A percentile compares a stretch with the other conserved stretches of the same genome.
Evolutionary conservation across 2,797 vertebrate genomes (phyloP).

Genomic region (Acomys russatus): DNA sequence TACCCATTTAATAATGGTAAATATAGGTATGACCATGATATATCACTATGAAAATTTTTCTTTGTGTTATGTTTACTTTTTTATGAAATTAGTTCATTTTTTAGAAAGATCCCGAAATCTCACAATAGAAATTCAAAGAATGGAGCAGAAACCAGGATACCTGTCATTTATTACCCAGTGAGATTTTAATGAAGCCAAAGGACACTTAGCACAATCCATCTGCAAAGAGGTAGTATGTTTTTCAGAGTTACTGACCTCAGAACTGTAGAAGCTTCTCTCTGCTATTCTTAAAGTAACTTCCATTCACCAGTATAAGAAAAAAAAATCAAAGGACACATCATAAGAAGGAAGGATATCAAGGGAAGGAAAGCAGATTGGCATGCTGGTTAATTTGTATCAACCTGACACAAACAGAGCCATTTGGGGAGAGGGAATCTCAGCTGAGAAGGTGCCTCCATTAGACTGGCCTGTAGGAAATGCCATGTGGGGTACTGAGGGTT

Average conservation of each 20-base stretch:
- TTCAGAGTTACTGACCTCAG: neutral
- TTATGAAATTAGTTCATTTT: conserved; percentile 17
- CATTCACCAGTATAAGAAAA: neutral
- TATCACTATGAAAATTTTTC: neutral
- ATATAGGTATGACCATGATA: neutral
- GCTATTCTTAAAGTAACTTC: neutral
- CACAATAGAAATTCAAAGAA: neutral
- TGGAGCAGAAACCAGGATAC: neutral
- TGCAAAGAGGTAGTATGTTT: neutral
- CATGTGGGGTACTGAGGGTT: no score
- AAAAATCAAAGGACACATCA: neutral
- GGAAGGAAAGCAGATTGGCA: neutral
- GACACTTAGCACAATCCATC: neutral
- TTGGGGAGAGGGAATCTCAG: neutral
- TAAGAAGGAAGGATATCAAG: neutral
- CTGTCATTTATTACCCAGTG: neutral
- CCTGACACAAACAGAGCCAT: neutral
- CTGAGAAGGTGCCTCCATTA: neutral
- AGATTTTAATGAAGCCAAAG: neutral
- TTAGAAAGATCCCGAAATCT: neutral
- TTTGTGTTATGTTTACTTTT: neutral
- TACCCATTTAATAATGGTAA: neutral
- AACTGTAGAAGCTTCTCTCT: neutral
- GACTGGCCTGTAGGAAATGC: neutral
- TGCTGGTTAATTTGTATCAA: neutral